Percentiles rank a stretch among this genome's conserved stretches.
Evolutionary conservation across 2,888 invertebrate species (phyloP).

Genomic region (Epinotia nisella): DNA sequence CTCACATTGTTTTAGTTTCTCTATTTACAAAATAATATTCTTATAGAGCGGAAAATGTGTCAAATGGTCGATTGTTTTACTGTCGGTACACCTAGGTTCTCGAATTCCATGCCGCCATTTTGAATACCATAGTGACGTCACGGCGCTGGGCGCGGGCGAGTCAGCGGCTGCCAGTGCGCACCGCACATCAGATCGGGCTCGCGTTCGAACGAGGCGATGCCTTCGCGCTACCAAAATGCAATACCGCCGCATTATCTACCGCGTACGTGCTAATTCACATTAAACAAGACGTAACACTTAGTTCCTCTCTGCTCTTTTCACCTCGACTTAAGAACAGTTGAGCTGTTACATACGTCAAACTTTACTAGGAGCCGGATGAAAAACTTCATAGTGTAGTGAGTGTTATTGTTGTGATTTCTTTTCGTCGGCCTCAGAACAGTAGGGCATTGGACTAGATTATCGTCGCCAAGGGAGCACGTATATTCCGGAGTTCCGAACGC

Average conservation of each 20-base stretch:
- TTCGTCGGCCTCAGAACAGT: conserved; percentile 71
- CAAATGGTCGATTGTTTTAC: conserved; percentile 33
- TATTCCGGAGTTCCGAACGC: conserved; percentile 68
- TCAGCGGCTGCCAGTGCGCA: conserved; percentile 75
- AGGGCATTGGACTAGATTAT: conserved; percentile 66
- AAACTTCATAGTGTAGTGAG: conserved; percentile 69
- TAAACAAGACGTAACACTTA: conserved; percentile 60
- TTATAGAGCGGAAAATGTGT: conserved; percentile 24
- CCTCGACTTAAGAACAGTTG: conserved; percentile 74
- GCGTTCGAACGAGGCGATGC: conserved; percentile 77
- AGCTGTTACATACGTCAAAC: conserved; percentile 54
- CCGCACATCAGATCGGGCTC: conserved; percentile 75
- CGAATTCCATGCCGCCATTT: conserved; percentile 82
- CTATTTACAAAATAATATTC: conserved; percentile 11
- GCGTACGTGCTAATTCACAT: conserved; percentile 68
- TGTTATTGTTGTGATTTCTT: conserved; percentile 81
- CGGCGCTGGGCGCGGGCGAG: conserved; percentile 76
- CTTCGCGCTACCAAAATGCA: conserved; percentile 76
- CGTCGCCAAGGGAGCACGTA: conserved; percentile 66
- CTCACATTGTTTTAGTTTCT: conserved; percentile 4
- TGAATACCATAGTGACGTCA: conserved; percentile 83
- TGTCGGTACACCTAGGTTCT: conserved; percentile 75
- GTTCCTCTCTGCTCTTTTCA: conserved; percentile 79
- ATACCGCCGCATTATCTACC: conserved; percentile 72
- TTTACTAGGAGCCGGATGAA: conserved; percentile 34